phyloP scores from a whole-genome alignment of 2,888 invertebrate species.

The Drosophila prolongata region DNA sequence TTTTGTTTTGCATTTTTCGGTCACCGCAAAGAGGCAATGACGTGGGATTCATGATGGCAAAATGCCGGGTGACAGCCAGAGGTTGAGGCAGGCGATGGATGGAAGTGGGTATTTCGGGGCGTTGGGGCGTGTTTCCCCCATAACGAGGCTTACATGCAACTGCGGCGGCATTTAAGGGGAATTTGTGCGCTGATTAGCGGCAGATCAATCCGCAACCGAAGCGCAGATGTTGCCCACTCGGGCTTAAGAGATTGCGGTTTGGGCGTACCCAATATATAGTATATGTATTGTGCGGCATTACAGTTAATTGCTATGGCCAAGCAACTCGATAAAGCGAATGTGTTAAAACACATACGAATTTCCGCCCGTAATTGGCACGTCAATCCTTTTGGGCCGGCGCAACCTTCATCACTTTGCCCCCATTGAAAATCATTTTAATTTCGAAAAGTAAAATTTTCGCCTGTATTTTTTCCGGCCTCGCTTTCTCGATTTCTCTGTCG shows the following conservation, averaged over 20 bases:
- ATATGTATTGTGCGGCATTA: constrained; percentile 31
- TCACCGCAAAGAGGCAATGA: constrained; percentile 38
- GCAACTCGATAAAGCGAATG: constrained; percentile 2
- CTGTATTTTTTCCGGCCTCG: constrained; percentile 31
- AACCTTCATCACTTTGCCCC: constrained; percentile 20
- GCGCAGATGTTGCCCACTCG: constrained; percentile 46
- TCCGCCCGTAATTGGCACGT: constrained; percentile 24
- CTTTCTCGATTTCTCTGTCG: constrained; percentile 34
- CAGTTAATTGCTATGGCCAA: constrained; percentile 48
- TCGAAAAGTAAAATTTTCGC: constrained; percentile 47
- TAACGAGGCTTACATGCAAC: constrained; percentile 46
- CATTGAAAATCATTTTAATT: constrained; percentile 61
- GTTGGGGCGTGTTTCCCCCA: constrained; percentile 13
- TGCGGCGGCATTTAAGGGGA: constrained; percentile 64
- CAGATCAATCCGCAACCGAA: constrained; percentile 48
- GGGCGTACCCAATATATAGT: constrained; percentile 8
- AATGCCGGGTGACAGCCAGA: constrained; percentile 2
- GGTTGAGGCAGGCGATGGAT: constrained; percentile 21
- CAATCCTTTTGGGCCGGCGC: constrained; percentile 5
- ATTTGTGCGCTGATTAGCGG: constrained; percentile 70
- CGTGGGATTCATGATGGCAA: constrained; percentile 16
- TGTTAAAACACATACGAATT: constrained; percentile 7
- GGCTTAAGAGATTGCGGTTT: constrained; percentile 65
- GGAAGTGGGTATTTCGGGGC: constrained; percentile 27
- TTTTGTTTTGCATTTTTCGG: constrained; percentile 42